These are phyloP conservation scores for Myotis findleyi DNA, from an alignment of 2,797 vertebrate genomes.

Conservation along the genomic window DNA sequence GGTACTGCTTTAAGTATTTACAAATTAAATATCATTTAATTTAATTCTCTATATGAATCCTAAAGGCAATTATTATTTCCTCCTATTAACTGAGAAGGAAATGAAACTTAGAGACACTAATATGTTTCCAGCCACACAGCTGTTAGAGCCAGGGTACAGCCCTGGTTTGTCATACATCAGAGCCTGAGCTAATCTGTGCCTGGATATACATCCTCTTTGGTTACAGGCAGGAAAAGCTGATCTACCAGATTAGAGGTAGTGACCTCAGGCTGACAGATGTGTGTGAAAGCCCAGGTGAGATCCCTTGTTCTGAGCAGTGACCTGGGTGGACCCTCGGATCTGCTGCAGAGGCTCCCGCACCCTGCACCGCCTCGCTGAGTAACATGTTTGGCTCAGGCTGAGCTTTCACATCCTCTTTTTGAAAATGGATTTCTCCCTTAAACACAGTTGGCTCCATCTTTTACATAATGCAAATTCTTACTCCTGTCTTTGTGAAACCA, in stretches of 20 bases:
- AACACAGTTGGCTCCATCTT: slow-evolving; percentile 36
- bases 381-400: neutral
- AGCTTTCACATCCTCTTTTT: slow-evolving; percentile 70
- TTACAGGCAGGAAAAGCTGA: neutral
- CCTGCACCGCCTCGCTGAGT: neutral
- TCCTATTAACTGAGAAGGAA: slow-evolving; percentile 32
- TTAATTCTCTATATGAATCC: slow-evolving; percentile 1
- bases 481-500: slow-evolving; percentile 30
- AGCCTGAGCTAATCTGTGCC: neutral
- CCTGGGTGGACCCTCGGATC: neutral
- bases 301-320: neutral
- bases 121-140: neutral
- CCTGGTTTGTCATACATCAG: neutral
- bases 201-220: neutral
- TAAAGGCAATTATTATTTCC: neutral
- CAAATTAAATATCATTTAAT: neutral
- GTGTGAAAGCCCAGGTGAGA: neutral
- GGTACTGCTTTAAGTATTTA: slow-evolving; percentile 1
- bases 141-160: neutral
- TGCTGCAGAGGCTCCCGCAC: neutral
- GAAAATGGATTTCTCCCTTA: slow-evolving; percentile 11
- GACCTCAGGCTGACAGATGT: neutral
- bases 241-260: neutral
- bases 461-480: slow-evolving; percentile 55
- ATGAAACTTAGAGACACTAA: slow-evolving; percentile 16